Conservation (phyloP, 2,797 vertebrate genomes). For the Hemibagrus guttatus region DNA sequence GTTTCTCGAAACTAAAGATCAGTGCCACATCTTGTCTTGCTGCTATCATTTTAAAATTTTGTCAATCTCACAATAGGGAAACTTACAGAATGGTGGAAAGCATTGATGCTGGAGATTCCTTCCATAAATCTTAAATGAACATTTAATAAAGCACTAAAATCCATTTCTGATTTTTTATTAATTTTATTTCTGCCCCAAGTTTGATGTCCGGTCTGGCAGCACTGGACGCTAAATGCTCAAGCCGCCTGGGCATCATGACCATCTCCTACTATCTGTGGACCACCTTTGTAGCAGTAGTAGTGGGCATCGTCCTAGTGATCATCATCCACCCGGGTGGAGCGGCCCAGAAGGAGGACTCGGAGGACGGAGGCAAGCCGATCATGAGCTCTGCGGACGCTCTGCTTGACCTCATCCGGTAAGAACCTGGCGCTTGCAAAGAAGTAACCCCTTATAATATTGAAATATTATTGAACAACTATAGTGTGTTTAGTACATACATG, state of each 20-base stretch:
- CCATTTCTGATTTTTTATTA: neutral
- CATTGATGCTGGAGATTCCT: too few species aligned
- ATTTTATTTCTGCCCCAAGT: constrained; percentile 65
- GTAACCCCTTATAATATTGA: neutral
- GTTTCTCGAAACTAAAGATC: neutral
- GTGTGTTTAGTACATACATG: too few species aligned
- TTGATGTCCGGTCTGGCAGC: constrained; percentile 96
- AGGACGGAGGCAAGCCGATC: constrained; percentile 89
- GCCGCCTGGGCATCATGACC: constrained; percentile 94
- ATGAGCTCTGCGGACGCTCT: constrained; percentile 97
- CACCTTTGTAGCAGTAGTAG: constrained; percentile 93
- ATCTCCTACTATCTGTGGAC: constrained; percentile 99
- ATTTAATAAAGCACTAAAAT: neutral
- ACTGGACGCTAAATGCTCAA: constrained; percentile 95
- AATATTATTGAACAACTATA: neutral
- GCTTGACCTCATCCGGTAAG: constrained; percentile 94
- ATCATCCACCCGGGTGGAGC: constrained; percentile 95
- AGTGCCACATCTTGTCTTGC: neutral
- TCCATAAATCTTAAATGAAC: too few species aligned
- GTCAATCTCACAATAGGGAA: neutral
- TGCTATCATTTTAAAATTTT: neutral
- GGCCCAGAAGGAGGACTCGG: constrained; percentile 90
- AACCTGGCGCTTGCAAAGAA: too few species aligned
- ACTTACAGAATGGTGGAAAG: too few species aligned
- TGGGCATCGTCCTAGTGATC: constrained; percentile 96